Percentiles rank a stretch among this genome's conserved stretches.
phyloP scores from a whole-genome alignment of 1,140 invertebrate species.

The Amyelois transitella region DNA sequence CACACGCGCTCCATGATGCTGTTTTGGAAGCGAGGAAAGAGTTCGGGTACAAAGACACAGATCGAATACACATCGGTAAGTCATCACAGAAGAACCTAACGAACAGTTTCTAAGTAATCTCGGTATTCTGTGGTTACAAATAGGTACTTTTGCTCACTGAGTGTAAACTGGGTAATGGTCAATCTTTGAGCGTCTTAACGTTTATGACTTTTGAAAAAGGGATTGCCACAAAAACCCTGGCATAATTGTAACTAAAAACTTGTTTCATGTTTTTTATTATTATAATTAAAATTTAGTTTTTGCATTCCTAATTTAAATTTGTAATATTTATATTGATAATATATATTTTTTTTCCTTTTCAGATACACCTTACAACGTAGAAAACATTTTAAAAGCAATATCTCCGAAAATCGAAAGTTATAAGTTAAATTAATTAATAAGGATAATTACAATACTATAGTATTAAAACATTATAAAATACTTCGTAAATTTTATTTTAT shows the following conservation, averaged over 20 bases:
- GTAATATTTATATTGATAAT: too few relatives aligned
- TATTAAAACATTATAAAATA: background rate
- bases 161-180: too few relatives aligned
- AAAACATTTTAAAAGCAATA: constrained; percentile 47
- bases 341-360: constrained; percentile 34
- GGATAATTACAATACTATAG: background rate
- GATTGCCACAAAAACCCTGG: too few relatives aligned
- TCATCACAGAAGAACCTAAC: background rate
- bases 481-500: background rate
- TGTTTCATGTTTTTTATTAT: too few relatives aligned
- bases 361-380: constrained; percentile 48
- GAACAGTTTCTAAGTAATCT: background rate
- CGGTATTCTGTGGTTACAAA: too few relatives aligned
- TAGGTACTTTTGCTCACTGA: too few relatives aligned
- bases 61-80: constrained; percentile 51
- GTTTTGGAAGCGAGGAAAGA: constrained; percentile 78
- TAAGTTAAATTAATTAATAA: constrained; percentile 21
- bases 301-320: too few relatives aligned
- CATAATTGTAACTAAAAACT: too few relatives aligned
- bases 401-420: constrained; percentile 33
- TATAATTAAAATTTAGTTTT: too few relatives aligned
- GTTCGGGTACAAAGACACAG: constrained; percentile 57
- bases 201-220: too few relatives aligned
- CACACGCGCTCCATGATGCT: constrained; percentile 81
- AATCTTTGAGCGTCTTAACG: too few relatives aligned